These are phyloP conservation scores for Phania funesta DNA, from an alignment of 2,888 invertebrate species.

Conservation along the genomic window DNA sequence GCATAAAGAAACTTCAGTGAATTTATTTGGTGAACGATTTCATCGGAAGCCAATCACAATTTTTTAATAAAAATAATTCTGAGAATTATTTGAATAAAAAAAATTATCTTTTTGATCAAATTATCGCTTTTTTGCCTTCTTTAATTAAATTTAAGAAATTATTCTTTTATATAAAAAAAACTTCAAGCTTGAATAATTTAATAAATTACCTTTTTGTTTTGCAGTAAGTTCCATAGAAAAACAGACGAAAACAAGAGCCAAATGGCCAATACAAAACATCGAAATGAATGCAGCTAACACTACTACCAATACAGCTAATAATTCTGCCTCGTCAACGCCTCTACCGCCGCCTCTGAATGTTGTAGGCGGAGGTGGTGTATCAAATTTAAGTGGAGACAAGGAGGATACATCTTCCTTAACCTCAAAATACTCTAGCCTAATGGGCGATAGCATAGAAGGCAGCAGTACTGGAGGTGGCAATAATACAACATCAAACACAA, in stretches of 20 bases:
- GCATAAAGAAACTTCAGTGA: too few species aligned
- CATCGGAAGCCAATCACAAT: too few species aligned
- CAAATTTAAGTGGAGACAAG: conserved; percentile 70
- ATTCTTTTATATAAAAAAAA: too few species aligned
- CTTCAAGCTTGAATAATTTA: too few species aligned
- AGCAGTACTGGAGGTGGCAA: conserved; percentile 70
- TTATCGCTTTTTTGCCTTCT: too few species aligned
- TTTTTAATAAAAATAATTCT: too few species aligned
- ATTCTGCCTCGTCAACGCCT: conserved; percentile 77
- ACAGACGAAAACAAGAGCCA: conserved; percentile 77
- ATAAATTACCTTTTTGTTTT: conserved; percentile 8
- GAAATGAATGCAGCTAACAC: conserved; percentile 68
- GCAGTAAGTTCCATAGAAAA: conserved; percentile 80
- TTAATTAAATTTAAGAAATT: too few species aligned
- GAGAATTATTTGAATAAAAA: too few species aligned
- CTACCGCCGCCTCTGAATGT: conserved; percentile 72
- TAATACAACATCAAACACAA: conserved; percentile 71
- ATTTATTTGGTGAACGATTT: too few species aligned
- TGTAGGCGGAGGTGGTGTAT: conserved; percentile 39
- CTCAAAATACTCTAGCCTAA: conserved; percentile 76
- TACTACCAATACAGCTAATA: conserved; percentile 75
- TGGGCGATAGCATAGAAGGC: conserved; percentile 75
- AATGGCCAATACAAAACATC: conserved; percentile 74
- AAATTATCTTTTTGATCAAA: too few species aligned
- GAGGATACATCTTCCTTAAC: conserved; percentile 76